phyloP scores from a whole-genome alignment of 2,888 invertebrate species.

The Pristionchus fissidentatus region DNA sequence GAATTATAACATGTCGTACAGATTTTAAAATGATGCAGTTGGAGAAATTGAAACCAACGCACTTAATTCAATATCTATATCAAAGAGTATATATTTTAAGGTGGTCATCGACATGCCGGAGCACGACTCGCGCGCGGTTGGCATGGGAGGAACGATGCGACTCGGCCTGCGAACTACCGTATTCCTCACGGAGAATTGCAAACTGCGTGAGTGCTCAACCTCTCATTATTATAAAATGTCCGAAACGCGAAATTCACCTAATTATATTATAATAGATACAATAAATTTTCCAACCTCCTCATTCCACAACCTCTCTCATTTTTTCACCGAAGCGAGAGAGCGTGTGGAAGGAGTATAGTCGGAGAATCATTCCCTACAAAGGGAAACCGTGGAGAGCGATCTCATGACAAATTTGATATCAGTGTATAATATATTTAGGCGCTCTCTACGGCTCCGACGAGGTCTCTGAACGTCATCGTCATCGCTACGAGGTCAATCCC shows the following conservation, averaged over 20 bases:
- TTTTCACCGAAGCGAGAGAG: no score
- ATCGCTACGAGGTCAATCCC: conserved; percentile 94
- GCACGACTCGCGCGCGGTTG: conserved; percentile 89
- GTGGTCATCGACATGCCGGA: conserved; percentile 96
- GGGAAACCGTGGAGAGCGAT: no score
- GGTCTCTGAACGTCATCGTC: conserved; percentile 95
- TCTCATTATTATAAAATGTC: background rate
- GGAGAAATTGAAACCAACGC: no score
- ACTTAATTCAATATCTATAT: no score
- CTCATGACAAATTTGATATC: background rate
- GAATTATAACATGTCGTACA: no score
- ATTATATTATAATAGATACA: background rate
- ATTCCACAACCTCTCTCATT: background rate
- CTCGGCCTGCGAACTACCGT: conserved; percentile 90
- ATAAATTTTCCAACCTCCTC: background rate
- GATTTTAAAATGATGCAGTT: no score
- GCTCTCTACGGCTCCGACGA: conserved; percentile 72
- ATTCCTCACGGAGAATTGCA: conserved; percentile 81
- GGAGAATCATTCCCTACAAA: no score
- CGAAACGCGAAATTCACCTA: background rate
- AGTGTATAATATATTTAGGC: conserved; percentile 53
- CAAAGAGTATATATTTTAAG: background rate
- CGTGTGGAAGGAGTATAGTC: no score
- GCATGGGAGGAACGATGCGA: conserved; percentile 96
- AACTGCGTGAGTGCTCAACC: conserved; percentile 74